Base-by-base conservation (phyloP, 1,140 invertebrate species). In the Aphis gossypii region DNA sequence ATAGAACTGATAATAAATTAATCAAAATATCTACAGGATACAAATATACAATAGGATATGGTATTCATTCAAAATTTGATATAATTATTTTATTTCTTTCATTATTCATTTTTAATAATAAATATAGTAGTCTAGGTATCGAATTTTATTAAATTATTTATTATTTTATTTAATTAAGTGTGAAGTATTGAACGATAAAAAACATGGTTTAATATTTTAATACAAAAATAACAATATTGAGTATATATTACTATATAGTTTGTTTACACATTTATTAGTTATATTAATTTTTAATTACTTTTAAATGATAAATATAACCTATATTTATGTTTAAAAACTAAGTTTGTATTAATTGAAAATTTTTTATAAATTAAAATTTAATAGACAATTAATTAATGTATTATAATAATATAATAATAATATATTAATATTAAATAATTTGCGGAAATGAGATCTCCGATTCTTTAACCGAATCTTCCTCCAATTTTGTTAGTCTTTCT, bases 1-100 rank as follows among this genome's bases (percentile, higher is more conserved):
- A 20, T 38, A 89, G 87, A 41, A 87, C 20, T 54, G 48, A 35
- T 89, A 54, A 54, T 23, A 89, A 89, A 89, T 51, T 54, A 89
- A 89, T 89, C 48, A 38, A 54, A 88, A 38, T 89, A 89, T 89
- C 48, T 89, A 89, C 48, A 23, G 87, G n/a, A 54, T 54, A 89
- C 14, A 30, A 60, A 30, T 76, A 76, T 76, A 76, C 87, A 89
- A 54, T 51, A 38, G n/a, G 48, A 88, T 38, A 54, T 89, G n/a
- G 7, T 88, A 54, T 89, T 89, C 51, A 7, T 89, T 54, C 35
- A 25, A 89, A 89, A 54, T 89, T 51, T 1, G 25, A 20, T 44
- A 44, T 11, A 5, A 86, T 44, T 76, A 76, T 76, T 76, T n/a
- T 76, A 5, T 76, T n/a, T 6, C 4, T 76, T 88, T 54, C 6